Base-by-base conservation (phyloP, 1,140 invertebrate species). In the Drosophila kohkoa region DNA sequence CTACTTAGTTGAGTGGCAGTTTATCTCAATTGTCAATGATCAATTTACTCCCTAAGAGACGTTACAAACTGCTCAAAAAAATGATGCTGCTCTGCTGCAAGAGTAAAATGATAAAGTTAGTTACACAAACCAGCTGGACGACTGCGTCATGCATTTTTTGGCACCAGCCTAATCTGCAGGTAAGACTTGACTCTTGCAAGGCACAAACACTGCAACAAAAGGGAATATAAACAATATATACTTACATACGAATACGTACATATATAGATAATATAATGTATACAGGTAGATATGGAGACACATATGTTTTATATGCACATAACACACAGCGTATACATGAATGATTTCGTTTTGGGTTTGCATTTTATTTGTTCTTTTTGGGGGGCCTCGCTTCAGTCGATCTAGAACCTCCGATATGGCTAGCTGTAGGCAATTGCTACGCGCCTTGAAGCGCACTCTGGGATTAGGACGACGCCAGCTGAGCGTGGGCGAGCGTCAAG, bases 401-500 rank as follows among this genome's bases (percentile, higher is more conserved):
- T 60, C 46, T 60, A 57, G 60, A 77, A 66, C 74, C 55, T 55
- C 43, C 74, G 74, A 75, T 38, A 88, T 88, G 86, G 69, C 70
- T 54, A 72, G 85, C 38, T 58, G 59, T 41, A 67, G 54, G 30
- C 82, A 82, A 64, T 25, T 91, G 59, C 35, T 82, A 15, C 65
- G 64, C 28, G 79, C 87, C 13, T 35, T 90, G 48, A 64, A 65
- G 16, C 77, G 87, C 20, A 63, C 79, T 1, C 35, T 91, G 20
- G 87, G 90, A 20, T 30, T 66, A 57, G 83, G 90, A 7, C 64
- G 87, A 1, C 60, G 41, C 1, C 78, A 82, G 35, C 38, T 89
- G 28, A 71, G 63, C 43, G 75, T 90, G 20, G 88, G 85, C 41
- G 74, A 71, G 5, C 92, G 91, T 2, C 92, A 94, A 81, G 93